A percentile compares a stretch with the other conserved stretches of the same genome.
Evolutionary conservation across 1,140 invertebrate genomes (phyloP).

Genomic region (Aplysia californica): DNA sequence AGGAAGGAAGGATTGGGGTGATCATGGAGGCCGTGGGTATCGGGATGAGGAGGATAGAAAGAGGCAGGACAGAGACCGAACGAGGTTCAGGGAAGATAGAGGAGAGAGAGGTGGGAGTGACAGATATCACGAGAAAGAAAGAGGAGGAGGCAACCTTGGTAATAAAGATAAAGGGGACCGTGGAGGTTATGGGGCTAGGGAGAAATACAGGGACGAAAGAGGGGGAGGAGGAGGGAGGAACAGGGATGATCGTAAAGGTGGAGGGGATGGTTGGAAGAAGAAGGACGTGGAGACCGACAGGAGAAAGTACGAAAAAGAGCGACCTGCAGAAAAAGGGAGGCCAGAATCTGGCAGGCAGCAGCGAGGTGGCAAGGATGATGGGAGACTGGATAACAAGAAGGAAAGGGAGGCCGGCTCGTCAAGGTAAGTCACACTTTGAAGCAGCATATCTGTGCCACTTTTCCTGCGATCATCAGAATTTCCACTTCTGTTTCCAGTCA

Average conservation of each 20-base stretch:
- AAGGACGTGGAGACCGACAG: neutral
- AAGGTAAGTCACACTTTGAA: too few species aligned
- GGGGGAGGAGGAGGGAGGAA: neutral
- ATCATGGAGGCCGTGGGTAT: slow-evolving; percentile 8
- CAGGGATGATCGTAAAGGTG: slow-evolving; percentile 5
- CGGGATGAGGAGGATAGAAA: slow-evolving; percentile 6
- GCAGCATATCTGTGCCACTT: too few species aligned
- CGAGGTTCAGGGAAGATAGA: neutral
- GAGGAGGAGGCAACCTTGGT: neutral
- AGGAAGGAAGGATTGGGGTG: too few species aligned
- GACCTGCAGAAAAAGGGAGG: too few species aligned
- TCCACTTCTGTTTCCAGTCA: too few species aligned
- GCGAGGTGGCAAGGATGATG: too few species aligned
- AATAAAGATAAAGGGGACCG: neutral
- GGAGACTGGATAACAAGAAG: too few species aligned
- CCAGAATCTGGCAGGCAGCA: too few species aligned
- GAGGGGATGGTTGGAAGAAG: slow-evolving; percentile 14
- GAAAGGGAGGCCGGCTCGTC: too few species aligned
- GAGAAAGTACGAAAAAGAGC: neutral
- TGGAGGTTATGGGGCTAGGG: neutral
- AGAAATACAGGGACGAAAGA: neutral
- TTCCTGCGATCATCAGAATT: too few species aligned
- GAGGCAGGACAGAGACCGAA: neutral
- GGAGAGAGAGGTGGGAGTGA: neutral
- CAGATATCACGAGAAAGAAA: neutral